Evolutionary conservation across 2,888 invertebrate species (phyloP), one percentile per base, ranked within the genome.

Genomic region (Lepidocyrtoides sp.): DNA sequence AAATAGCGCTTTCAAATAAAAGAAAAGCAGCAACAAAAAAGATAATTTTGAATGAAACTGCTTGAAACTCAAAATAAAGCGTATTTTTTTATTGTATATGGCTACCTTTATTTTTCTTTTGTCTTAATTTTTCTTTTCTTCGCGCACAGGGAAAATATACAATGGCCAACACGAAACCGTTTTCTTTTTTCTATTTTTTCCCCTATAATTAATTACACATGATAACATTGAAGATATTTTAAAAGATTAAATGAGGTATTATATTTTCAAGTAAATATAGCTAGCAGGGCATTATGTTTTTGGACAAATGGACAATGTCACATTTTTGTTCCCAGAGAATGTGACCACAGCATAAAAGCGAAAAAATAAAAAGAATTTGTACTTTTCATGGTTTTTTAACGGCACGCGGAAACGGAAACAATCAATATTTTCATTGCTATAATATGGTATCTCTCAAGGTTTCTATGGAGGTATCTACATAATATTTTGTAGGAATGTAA

Each of bases 161-260:
- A 79, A 54, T 51, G 51, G 79, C 75, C 75, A 75, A 72, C 72
- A 44, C 44, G 23, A 41, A 75, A 75, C 75, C 44, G 44, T 20
- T 75, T 44, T 41, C 69, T 69, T 69, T 75, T 36, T 54, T 54
- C 75, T 79, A 79, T 54, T 79, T 79, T 79, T 57, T 79, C 79
- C 17, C 79, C 79, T 79, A 79, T 79, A 79, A 79, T 32, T 66
- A 75, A 75, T 36, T 72, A 72, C 66, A 66, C 48, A 66, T 32
- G 8, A 20, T 36, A 69, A 36, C 32, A 66, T 36, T 32, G 66
- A 66, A 60, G 60, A 60, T 60, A 60, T 3, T 10, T 54, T 54
- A 54, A 14, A 54, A 17, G 54, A 54, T n/a, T 54, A 36, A 36
- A 36, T 36, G 3, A 36, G 36, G 36, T 36, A 36, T 36, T 10